Percentiles rank a stretch among this genome's conserved stretches.
Conservation (phyloP, 2,888 invertebrate species). For the Meghimatium bilineatum region DNA sequence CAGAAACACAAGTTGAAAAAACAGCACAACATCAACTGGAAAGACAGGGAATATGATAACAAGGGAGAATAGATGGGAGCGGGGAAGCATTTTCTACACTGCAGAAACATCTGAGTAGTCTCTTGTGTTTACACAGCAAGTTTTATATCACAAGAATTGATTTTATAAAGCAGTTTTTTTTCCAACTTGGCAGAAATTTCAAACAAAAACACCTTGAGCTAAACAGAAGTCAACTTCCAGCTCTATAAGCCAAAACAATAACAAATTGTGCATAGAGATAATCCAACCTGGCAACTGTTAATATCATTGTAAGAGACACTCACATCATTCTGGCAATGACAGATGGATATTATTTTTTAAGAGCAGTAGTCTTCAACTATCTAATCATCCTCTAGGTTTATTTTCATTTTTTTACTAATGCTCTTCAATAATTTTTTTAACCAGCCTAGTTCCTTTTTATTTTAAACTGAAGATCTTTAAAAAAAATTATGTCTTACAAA, state of each 20-base stretch:
- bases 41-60: background rate
- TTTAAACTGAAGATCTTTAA: too few relatives aligned
- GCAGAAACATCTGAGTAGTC: background rate
- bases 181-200: background rate
- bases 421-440: too few relatives aligned
- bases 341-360: background rate
- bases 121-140: slow-evolving; percentile 1
- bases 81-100: background rate
- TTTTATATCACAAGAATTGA: background rate
- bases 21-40: background rate
- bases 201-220: background rate
- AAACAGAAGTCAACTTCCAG: background rate
- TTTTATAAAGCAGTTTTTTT: background rate
- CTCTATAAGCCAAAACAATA: background rate
- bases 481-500: too few relatives aligned
- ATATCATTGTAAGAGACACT: background rate
- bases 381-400: too few relatives aligned
- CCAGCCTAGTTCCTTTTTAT: too few relatives aligned
- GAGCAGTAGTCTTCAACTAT: too few relatives aligned
- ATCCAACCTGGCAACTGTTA: background rate
- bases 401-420: too few relatives aligned
- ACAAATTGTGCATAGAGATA: slow-evolving; percentile 30
- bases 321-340: background rate
- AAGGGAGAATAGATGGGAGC: background rate
- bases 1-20: background rate